These are phyloP conservation scores for Phalacrocorax aristotelis DNA, from an alignment of 2,113 vertebrate genomes.

Conservation along the genomic window DNA sequence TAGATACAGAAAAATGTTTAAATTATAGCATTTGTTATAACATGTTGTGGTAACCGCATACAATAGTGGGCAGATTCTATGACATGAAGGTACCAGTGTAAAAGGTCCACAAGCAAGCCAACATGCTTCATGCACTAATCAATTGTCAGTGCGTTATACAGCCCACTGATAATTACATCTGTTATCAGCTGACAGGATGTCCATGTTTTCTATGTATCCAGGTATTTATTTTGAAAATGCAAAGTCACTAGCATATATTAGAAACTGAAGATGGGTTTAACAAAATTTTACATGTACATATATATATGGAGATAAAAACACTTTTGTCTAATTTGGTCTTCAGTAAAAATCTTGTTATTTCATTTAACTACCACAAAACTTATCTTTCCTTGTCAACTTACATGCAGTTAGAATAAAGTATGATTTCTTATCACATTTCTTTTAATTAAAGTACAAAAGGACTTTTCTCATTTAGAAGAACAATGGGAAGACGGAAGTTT, in stretches of 20 bases:
- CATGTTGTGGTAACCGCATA: not conserved
- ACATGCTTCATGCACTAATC: not conserved
- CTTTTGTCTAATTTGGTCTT: not conserved
- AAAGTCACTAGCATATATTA: not conserved
- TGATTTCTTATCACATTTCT: not conserved
- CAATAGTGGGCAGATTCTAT: not conserved
- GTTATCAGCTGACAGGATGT: not conserved
- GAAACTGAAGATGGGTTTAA: not conserved
- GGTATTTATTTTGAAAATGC: not conserved
- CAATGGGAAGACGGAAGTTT: slow-evolving; percentile 70
- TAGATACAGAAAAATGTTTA: not conserved
- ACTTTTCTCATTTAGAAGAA: slow-evolving; percentile 22
- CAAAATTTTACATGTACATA: not conserved
- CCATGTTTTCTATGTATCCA: not conserved
- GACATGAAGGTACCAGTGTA: not conserved
- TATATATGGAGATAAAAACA: not conserved
- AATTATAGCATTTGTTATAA: not conserved
- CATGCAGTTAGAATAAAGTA: not conserved
- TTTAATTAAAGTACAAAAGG: slow-evolving; percentile 19
- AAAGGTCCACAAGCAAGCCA: not conserved
- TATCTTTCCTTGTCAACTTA: not conserved
- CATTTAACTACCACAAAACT: not conserved
- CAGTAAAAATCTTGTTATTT: not conserved
- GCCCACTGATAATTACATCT: not conserved
- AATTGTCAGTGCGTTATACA: not conserved